phyloP scores from a whole-genome alignment of 2,113 vertebrate species.

The Panthera tigris region DNA sequence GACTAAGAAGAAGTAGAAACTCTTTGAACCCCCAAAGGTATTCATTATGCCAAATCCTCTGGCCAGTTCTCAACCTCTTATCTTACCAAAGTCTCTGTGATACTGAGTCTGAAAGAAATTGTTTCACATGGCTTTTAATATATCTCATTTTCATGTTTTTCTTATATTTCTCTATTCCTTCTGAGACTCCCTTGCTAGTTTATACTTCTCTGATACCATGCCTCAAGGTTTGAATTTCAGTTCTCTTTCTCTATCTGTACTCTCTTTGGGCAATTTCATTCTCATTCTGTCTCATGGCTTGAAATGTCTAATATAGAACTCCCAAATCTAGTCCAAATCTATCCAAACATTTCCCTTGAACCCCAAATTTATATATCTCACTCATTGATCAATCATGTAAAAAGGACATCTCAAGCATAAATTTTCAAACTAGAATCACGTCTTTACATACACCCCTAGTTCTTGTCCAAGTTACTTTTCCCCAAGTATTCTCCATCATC shows the following conservation, averaged over 20 bases:
- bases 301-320: neutral
- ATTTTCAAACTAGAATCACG: neutral
- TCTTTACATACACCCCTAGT: neutral
- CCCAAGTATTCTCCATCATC: neutral
- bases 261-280: neutral
- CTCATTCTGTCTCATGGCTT: neutral
- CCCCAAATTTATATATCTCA: neutral
- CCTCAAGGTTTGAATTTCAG: neutral
- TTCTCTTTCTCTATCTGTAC: neutral
- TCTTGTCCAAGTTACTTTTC: neutral
- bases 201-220: neutral
- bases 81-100: neutral
- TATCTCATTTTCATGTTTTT: neutral
- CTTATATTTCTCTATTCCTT: neutral
- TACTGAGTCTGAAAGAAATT: neutral
- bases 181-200: neutral
- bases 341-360: neutral
- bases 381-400: neutral
- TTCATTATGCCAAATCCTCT: neutral
- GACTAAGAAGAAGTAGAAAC: neutral
- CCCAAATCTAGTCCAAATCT: neutral
- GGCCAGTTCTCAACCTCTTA: neutral
- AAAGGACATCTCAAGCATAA: slow-evolving; percentile 18
- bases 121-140: neutral
- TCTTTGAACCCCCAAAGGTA: neutral